phyloP scores from a whole-genome alignment of 2,113 vertebrate genomes.

The Saiga tatarica region DNA sequence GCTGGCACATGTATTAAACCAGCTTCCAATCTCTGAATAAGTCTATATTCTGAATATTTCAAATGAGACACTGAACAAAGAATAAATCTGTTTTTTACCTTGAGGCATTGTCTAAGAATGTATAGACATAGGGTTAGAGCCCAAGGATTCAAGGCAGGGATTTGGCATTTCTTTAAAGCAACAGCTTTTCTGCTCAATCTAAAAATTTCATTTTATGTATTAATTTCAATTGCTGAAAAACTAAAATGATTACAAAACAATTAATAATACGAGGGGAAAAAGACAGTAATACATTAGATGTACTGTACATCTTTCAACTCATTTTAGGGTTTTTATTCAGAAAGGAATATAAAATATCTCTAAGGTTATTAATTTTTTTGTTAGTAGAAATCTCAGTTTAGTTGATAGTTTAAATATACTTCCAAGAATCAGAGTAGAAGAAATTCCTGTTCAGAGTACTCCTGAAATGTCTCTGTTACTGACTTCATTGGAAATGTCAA shows the following conservation, averaged over 20 bases:
- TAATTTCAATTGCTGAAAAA: not conserved
- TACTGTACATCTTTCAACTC: not conserved
- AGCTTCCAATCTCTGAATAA: constrained; percentile 44
- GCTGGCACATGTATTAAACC: constrained; percentile 42
- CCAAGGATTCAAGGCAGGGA: not conserved
- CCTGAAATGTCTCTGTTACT: not conserved
- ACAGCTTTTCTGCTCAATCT: not conserved
- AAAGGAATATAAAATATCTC: not conserved
- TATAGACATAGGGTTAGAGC: not conserved
- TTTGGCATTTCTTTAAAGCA: not conserved
- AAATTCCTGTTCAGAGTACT: constrained; percentile 4
- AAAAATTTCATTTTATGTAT: not conserved
- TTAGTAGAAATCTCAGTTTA: not conserved
- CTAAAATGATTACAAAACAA: not conserved
- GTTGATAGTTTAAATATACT: not conserved
- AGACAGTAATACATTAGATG: not conserved
- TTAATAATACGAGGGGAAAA: not conserved
- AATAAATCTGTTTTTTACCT: constrained; percentile 31
- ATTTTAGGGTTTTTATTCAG: not conserved
- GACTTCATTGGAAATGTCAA: not conserved
- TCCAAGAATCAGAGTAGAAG: not conserved
- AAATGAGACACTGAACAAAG: constrained; percentile 16
- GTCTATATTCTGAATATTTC: constrained; percentile 44
- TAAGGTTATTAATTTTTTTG: not conserved
- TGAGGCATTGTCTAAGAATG: not conserved